Evolutionary conservation across 2,113 vertebrate genomes (phyloP).

Genomic region (Mormyrus lacerda): DNA sequence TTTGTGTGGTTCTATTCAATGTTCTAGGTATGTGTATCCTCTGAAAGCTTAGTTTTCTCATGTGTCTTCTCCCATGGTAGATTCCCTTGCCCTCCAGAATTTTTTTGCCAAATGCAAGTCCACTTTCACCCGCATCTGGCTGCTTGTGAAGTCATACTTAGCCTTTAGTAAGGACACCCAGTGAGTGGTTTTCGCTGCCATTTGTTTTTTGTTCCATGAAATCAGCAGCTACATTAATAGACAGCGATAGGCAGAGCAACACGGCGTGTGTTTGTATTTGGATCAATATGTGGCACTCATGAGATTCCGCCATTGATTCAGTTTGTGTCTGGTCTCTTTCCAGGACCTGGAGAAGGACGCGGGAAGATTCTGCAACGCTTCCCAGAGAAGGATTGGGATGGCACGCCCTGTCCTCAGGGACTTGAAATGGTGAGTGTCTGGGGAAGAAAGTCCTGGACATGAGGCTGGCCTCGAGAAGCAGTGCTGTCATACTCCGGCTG

Average conservation of each 20-base stretch:
- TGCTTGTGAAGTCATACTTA: background rate
- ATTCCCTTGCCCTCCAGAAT: background rate
- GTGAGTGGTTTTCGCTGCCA: background rate
- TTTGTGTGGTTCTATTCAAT: background rate
- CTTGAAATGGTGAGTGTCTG: conserved; percentile 87
- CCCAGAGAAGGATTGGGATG: conserved; percentile 92
- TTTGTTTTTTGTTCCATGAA: background rate
- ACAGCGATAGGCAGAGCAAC: background rate
- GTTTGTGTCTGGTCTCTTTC: conserved; percentile 29
- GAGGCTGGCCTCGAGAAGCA: background rate
- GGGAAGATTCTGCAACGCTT: conserved; percentile 97
- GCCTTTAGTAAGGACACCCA: background rate
- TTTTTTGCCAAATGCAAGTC: background rate
- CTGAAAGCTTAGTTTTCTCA: background rate
- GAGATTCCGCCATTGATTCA: conserved; percentile 6
- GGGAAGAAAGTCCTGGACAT: background rate
- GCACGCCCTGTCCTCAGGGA: conserved; percentile 93
- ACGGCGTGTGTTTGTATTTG: background rate
- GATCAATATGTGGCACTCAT: background rate
- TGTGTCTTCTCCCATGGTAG: background rate
- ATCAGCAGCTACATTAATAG: background rate
- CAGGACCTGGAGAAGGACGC: conserved; percentile 83
- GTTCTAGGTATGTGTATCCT: background rate
- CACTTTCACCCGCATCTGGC: background rate
- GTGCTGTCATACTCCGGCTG: background rate